phyloP scores from a whole-genome alignment of 2,888 invertebrate species.

The Tetropium fuscum region DNA sequence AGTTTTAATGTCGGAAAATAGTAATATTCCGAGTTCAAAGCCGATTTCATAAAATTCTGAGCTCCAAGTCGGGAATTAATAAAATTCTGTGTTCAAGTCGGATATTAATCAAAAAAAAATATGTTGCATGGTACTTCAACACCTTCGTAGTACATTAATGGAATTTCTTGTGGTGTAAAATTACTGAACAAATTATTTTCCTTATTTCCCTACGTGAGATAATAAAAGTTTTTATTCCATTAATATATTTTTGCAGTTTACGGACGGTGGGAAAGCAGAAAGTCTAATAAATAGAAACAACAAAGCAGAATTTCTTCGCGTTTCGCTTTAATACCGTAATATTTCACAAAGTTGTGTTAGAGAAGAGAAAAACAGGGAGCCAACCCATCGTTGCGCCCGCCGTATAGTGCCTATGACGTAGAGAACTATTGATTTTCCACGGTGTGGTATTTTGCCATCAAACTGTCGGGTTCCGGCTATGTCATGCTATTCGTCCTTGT shows the following conservation, averaged over 20 bases:
- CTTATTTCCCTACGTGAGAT: neutral
- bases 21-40: too few relatives aligned
- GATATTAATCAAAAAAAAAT: too few relatives aligned
- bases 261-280: conserved; percentile 7
- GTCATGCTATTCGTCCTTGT: conserved; percentile 47
- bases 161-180: neutral
- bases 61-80: too few relatives aligned
- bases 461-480: conserved; percentile 49
- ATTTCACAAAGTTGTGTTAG: conserved; percentile 35
- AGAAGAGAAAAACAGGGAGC: conserved; percentile 38
- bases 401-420: conserved; percentile 60
- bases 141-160: neutral
- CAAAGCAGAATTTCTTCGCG: conserved; percentile 28
- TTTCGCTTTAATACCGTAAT: conserved; percentile 34
- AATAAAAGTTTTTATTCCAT: conserved; percentile 26
- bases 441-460: conserved; percentile 61
- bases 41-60: too few relatives aligned
- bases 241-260: conserved; percentile 26
- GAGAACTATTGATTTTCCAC: conserved; percentile 63
- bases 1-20: too few relatives aligned
- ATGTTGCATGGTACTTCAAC: too few relatives aligned
- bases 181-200: conserved; percentile 4
- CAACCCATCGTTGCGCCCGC: conserved; percentile 49
- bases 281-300: conserved; percentile 34
- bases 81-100: too few relatives aligned